Percentiles rank a stretch among this genome's conserved stretches.
These are phyloP conservation scores for Halocynthia roretzi DNA, from an alignment of 23 tunicate genomes.

Conservation along the genomic window DNA sequence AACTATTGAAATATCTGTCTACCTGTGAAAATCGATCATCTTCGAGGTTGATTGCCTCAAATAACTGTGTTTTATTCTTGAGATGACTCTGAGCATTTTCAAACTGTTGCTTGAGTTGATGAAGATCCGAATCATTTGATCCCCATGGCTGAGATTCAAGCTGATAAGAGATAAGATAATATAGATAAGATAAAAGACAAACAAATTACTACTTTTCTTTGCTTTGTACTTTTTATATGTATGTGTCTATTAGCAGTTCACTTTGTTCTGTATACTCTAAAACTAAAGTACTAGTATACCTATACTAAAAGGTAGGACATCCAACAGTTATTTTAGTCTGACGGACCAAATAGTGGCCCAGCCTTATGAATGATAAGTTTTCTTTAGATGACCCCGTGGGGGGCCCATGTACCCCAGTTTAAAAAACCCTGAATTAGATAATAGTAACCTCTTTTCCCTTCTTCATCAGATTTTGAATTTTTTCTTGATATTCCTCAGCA, in stretches of 20 bases:
- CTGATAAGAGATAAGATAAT: not conserved
- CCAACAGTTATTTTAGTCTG: too few relatives aligned
- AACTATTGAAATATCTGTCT: too few relatives aligned
- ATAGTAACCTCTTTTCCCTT: conserved; percentile 9
- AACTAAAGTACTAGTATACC: not conserved
- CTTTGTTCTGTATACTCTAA: not conserved
- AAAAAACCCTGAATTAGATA: too few relatives aligned
- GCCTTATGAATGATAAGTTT: too few relatives aligned
- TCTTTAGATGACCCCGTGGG: too few relatives aligned
- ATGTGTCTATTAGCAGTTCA: not conserved
- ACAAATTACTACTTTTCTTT: not conserved
- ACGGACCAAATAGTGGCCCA: too few relatives aligned
- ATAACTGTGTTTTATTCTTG: not conserved
- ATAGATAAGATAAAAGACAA: not conserved
- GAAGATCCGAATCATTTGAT: conserved; percentile 5
- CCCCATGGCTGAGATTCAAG: conserved; percentile 11
- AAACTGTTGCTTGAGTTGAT: not conserved
- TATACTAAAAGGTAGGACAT: not conserved
- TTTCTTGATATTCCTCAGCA: not conserved
- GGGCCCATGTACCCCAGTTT: too few relatives aligned
- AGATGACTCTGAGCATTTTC: not conserved
- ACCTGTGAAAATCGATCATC: conserved; percentile 22
- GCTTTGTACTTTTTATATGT: too few relatives aligned
- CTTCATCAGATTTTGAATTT: not conserved
- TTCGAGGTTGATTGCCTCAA: conserved; percentile 7